Base-by-base conservation (phyloP, 2,888 invertebrate genomes). In the Megalurothrips usitatus region DNA sequence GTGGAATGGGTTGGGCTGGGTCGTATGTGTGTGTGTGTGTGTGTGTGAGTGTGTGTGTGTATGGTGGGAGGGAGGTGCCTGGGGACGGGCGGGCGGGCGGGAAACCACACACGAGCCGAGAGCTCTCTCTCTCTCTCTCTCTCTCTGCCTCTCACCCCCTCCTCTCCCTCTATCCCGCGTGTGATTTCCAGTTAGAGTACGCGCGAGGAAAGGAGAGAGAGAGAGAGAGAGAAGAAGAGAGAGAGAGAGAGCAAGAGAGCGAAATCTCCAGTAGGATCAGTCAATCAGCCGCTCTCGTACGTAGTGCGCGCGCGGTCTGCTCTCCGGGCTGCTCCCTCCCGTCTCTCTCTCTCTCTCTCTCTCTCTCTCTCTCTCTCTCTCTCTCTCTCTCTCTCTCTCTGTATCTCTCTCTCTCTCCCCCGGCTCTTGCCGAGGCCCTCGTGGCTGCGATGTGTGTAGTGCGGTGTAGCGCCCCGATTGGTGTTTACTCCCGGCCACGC, bases 201-300 rank as follows among this genome's bases (percentile, higher is more conserved):
- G 68, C 6, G 68, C 6, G 68, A 0, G 68, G 6, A 23, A 23
- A 23, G 4, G 68, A 4, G 68, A 63, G 63, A 63, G 63, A 63
- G 63, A 63, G 63, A 63, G 63, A 63, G 63, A 63, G 63, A 63
- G 63, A 63, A 19, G 19, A 19, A 63, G 63, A 63, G 63, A 19
- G 63, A 63, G 63, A 63, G 63, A 63, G 63, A 19, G 23, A 63
- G 63, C 12, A n/a, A 9, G 63, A 23, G n/a, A 23, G 63, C 34
- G 34, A 43, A 43, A 43, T 43, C 34, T 43, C 34, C 34, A 43
- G 34, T 6, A 43, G 34, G 34, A 43, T 43, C 34, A 43, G 34
- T 43, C 34, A 43, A 43, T 43, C 34, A 43, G 34, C 34, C 34
- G 34, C 34, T 2, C 6, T 43, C 34, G 34, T 43, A 43, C 34